Evolutionary conservation across 2,113 vertebrate genomes (phyloP), one percentile per base, ranked within the genome.

Genomic region (Danio rerio): DNA sequence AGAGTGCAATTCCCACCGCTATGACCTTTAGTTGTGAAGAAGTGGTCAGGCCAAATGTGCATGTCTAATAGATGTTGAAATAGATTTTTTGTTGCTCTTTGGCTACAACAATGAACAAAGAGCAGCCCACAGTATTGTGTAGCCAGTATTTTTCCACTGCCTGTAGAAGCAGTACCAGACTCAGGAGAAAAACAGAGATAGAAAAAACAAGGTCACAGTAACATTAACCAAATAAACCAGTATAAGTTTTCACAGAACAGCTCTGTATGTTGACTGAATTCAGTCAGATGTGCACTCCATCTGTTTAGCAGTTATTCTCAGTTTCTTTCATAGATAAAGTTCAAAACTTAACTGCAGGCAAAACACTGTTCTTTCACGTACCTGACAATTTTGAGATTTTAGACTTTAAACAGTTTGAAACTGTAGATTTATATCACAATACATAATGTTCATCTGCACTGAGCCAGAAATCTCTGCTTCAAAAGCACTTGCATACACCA

Each of bases 61-160:
- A 62, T 31, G 2, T 43, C 49, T 81, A 58, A n/a, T 72, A 11
- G 40, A 73, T 72, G 71, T 45, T 68, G 81, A 71, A 80, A 75
- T 11, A 70, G 13, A 83, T 66, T 58, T 11, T 16, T 31, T 82
- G 42, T 81, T 89, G 80, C 70, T 83, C 49, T 56, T 87, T 81
- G 20, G 62, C 89, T 85, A 81, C 47, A 87, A 93, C 91, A 94
- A 93, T 92, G 91, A 91, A 93, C 92, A 94, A 92, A 91, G 91
- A 89, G 31, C 31, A 84, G 88, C 87, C 81, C 58, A 84, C 84
- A 10, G 52, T 52, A 78, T 78, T 75, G 42, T 78, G 78, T 59
- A 81, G 91, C 89, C 91, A 91, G 92, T 93, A 93, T 83, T 93
- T 94, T 93, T 93, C 93, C 93, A 93, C 88, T 70, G 87, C 89